phyloP scores from a whole-genome alignment of 2,797 vertebrate genomes.

The Sebastes baramenuke region DNA sequence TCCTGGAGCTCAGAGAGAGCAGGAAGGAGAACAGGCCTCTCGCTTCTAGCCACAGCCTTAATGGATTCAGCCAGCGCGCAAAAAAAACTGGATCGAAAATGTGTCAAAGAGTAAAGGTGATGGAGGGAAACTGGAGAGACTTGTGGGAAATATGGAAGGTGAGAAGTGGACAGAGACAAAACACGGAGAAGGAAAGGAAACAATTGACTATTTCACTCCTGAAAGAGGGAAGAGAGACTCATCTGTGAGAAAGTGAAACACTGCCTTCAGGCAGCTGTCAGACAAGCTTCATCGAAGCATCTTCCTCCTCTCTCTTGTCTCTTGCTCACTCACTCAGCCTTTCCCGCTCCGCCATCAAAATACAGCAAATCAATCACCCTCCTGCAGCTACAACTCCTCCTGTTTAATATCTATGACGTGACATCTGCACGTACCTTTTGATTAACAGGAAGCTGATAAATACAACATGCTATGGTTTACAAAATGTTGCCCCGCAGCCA shows the following conservation, averaged over 20 bases:
- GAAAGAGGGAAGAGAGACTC: slow-evolving; percentile 28
- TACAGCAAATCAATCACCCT: slow-evolving; percentile 63
- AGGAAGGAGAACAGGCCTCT: slow-evolving; percentile 26
- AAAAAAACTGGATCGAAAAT: slow-evolving; percentile 21
- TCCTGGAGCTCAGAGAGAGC: slow-evolving; percentile 49
- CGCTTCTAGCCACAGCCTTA: slow-evolving; percentile 19
- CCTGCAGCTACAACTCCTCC: slow-evolving; percentile 51
- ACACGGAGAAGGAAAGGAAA: background rate
- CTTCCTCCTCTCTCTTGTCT: slow-evolving; percentile 35
- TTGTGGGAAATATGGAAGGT: background rate
- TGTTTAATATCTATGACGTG: slow-evolving; percentile 49
- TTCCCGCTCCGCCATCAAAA: slow-evolving; percentile 48
- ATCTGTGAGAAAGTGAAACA: slow-evolving; percentile 57
- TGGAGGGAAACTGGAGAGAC: background rate
- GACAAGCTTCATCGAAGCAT: slow-evolving; percentile 55
- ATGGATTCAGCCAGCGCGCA: slow-evolving; percentile 41
- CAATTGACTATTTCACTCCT: slow-evolving; percentile 23
- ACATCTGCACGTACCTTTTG: slow-evolving; percentile 54
- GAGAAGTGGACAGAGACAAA: background rate
- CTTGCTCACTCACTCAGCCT: slow-evolving; percentile 39
- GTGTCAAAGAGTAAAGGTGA: slow-evolving; percentile 11
- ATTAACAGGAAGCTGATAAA: slow-evolving; percentile 63
- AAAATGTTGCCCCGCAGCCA: slow-evolving; percentile 25
- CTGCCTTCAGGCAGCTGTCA: slow-evolving; percentile 72
- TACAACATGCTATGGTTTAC: slow-evolving; percentile 42